Conservation (phyloP, 2,797 vertebrate genomes). For the Anguilla pacifica region DNA sequence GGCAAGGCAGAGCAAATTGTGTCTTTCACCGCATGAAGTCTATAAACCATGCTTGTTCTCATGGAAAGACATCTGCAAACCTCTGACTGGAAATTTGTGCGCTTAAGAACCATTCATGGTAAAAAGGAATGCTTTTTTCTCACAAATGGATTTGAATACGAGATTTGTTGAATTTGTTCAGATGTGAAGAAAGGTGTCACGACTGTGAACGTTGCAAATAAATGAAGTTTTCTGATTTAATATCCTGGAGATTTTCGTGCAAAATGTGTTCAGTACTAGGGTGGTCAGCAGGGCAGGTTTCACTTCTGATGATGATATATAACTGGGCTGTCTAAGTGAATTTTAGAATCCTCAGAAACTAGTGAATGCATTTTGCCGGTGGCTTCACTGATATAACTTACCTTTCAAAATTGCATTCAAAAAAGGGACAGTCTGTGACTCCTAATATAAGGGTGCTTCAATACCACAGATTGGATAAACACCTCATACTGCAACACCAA, state of each 20-base stretch:
- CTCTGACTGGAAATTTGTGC: constrained; percentile 15
- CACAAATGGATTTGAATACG: constrained; percentile 12
- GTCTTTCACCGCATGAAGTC: constrained; percentile 44
- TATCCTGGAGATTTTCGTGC: not conserved
- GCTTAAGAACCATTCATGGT: constrained; percentile 19
- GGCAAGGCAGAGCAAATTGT: constrained; percentile 47
- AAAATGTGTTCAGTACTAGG: too few species aligned
- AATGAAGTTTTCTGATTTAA: not conserved
- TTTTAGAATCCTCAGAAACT: too few species aligned
- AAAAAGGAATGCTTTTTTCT: constrained; percentile 21
- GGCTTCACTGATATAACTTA: too few species aligned
- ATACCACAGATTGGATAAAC: not conserved
- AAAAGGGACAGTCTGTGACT: too few species aligned
- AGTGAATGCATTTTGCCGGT: too few species aligned
- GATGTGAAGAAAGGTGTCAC: constrained; percentile 22
- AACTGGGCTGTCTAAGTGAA: too few species aligned
- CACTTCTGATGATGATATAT: too few species aligned
- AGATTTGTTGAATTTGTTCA: constrained; percentile 15
- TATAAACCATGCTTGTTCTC: constrained; percentile 52
- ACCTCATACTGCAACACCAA: not conserved
- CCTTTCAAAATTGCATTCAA: too few species aligned
- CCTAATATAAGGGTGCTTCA: too few species aligned
- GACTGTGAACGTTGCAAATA: not conserved
- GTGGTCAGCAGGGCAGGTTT: too few species aligned
- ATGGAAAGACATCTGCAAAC: constrained; percentile 46